Evolutionary conservation across 2,797 vertebrate genomes (phyloP), one percentile per base, ranked within the genome.

Genomic region (Acipenser oxyrinchus): DNA sequence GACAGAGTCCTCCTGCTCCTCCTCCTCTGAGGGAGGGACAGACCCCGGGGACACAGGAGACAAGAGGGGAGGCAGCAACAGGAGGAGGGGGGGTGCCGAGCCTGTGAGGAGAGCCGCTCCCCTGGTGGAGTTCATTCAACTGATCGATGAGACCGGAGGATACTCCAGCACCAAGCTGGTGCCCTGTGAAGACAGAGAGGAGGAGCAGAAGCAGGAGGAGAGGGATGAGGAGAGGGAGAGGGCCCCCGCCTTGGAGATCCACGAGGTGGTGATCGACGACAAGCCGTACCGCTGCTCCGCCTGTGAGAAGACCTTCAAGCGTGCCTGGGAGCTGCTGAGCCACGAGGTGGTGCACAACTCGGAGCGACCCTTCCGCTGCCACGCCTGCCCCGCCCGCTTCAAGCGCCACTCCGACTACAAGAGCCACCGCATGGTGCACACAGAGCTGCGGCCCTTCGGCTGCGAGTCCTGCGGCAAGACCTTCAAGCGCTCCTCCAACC

Each of bases 301-400:
- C 1, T 81, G 78, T 0, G 72, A 63, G 51, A 79, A 79, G 18
- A 52, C 49, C 18, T 84, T 83, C 77, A 83, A 81, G 5, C 11
- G 77, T 0, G 66, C 77, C 0, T 82, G 81, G 83, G 80, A 82
- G 70, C 77, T 81, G 8, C 74, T 82, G 63, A 84, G 81, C 70
- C 79, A 83, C 0, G 61, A 79, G 65, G 78, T 79, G 23, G 81
- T 82, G 0, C 80, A 80, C 75, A 81, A 75, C 0, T 74, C 78
- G 64, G 79, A 80, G 6, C 75, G 79, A 0, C 81, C 81, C 0
- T 83, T 68, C 61, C 71, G 71, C 55, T 84, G 81, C 0, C 23
- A 55, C 7, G 69, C 77, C 0, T 83, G 82, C 50, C 1, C 11
- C 6, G 78, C 79, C 6, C 71, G 80, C 60, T 79, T 84, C 70